phyloP scores from a whole-genome alignment of 2,797 vertebrate species.

The Staurois parvus region DNA sequence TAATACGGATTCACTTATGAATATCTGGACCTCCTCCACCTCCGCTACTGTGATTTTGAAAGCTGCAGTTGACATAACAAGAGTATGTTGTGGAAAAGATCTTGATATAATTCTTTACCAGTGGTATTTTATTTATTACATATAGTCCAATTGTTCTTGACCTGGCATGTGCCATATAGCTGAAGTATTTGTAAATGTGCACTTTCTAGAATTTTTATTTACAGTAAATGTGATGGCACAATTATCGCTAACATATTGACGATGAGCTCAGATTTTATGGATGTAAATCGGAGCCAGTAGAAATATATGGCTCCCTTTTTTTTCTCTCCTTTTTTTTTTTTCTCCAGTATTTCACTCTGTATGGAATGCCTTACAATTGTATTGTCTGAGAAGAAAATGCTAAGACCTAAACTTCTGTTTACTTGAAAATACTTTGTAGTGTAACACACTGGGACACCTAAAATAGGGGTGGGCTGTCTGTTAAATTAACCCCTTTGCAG shows the following conservation, averaged over 20 bases:
- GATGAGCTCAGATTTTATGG: conserved; percentile 34
- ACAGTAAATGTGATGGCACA: conserved; percentile 10
- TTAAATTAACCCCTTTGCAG: too few relatives aligned
- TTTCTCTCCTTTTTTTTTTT: too few relatives aligned
- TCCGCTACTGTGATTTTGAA: not conserved
- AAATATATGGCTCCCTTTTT: not conserved
- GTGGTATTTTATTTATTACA: not conserved
- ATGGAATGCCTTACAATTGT: too few relatives aligned
- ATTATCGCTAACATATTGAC: conserved; percentile 39
- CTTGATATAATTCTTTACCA: not conserved
- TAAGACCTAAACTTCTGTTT: too few relatives aligned
- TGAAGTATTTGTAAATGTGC: conserved; percentile 2
- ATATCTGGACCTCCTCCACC: not conserved
- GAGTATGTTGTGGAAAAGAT: not conserved
- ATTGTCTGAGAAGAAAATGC: too few relatives aligned
- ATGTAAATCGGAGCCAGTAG: conserved; percentile 24
- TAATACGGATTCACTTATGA: not conserved
- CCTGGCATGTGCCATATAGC: conserved; percentile 29
- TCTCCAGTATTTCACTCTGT: too few relatives aligned
- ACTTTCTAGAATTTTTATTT: not conserved
- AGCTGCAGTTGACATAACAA: not conserved
- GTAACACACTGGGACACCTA: too few relatives aligned
- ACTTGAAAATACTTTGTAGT: too few relatives aligned
- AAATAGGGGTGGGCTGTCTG: too few relatives aligned
- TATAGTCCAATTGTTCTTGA: not conserved